phyloP scores from a whole-genome alignment of 2,113 vertebrate genomes.

The Galbula dea region DNA sequence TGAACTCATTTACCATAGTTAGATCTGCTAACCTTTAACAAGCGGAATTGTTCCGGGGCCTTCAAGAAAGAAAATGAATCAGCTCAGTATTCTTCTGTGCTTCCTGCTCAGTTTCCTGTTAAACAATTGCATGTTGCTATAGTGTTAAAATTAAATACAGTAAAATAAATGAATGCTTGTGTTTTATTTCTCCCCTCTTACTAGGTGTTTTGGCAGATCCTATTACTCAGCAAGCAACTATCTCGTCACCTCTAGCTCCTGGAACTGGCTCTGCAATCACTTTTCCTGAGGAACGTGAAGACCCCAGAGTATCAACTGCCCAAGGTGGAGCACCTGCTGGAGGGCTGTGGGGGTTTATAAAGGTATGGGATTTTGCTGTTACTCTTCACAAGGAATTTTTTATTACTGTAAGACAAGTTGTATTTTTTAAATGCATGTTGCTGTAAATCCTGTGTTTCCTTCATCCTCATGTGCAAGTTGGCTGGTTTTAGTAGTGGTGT shows the following conservation, averaged over 20 bases:
- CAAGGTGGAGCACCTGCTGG: conserved; percentile 64
- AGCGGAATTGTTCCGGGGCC: not conserved
- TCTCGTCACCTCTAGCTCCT: conserved; percentile 56
- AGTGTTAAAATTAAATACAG: not conserved
- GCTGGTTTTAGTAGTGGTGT: not conserved
- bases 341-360: conserved; percentile 95
- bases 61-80: not conserved
- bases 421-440: not conserved
- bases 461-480: not conserved
- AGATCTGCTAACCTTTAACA: not conserved
- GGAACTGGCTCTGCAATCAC: conserved; percentile 85
- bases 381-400: not conserved
- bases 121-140: not conserved
- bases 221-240: conserved; percentile 78
- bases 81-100: not conserved
- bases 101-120: not conserved
- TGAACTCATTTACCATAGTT: not conserved
- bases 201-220: conserved; percentile 78
- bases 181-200: not conserved
- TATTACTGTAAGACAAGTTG: not conserved
- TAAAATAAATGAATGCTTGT: not conserved
- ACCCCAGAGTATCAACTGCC: conserved; percentile 71
- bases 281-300: conserved; percentile 90
- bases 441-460: not conserved
- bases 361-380: conserved; percentile 69